Percentiles rank a stretch among this genome's conserved stretches.
Evolutionary conservation across 2,113 vertebrate genomes (phyloP).

Genomic region (Phocoena phocoena): DNA sequence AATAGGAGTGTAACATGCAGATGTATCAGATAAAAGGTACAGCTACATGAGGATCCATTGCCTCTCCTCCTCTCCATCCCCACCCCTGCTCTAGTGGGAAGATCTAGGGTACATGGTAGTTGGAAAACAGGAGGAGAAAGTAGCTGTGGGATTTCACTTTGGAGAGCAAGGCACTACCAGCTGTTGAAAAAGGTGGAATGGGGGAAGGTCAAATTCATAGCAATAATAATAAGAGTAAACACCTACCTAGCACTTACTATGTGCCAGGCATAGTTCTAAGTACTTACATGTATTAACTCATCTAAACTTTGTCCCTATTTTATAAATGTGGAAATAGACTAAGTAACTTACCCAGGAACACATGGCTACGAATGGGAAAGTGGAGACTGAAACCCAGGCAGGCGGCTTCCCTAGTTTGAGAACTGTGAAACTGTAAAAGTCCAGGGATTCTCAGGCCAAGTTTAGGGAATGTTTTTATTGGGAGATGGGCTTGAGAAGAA

Average conservation of each 20-base stretch:
- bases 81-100: not conserved
- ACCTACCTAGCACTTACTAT: fast-evolving
- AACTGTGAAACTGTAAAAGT: not conserved
- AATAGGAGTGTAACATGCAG: not conserved
- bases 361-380: not conserved
- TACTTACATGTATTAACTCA: not conserved
- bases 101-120: not conserved
- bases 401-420: not conserved
- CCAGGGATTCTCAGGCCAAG: no score
- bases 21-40: not conserved
- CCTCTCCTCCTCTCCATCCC: not conserved
- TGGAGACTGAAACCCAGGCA: fast-evolving
- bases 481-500: not conserved
- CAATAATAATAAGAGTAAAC: not conserved
- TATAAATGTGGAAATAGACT: not conserved
- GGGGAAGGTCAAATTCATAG: not conserved
- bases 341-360: not conserved
- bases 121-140: not conserved
- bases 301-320: not conserved
- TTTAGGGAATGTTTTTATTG: not conserved
- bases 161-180: not conserved
- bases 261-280: not conserved
- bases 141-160: not conserved
- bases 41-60: not conserved
- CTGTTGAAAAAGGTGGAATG: not conserved